A percentile compares a stretch with the other conserved stretches of the same genome.
Evolutionary conservation across 2,888 invertebrate genomes (phyloP).

Genomic region (Trissolcus japonicus): DNA sequence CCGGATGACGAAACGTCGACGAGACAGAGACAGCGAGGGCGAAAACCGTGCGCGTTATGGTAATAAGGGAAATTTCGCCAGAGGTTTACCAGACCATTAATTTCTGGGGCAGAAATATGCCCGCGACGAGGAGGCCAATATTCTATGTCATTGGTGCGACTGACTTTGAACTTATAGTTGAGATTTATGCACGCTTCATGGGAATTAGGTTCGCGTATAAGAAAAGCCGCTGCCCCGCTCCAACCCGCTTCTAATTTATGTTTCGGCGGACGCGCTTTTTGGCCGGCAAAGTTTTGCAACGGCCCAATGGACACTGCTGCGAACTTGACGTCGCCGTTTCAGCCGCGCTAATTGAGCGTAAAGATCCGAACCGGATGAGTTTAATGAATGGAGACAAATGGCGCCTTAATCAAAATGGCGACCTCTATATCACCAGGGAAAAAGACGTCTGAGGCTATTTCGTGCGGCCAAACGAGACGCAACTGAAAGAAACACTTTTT

Average conservation of each 20-base stretch:
- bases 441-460: no score
- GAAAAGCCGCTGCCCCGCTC: no score
- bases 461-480: no score
- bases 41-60: constrained; percentile 32
- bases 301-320: constrained; percentile 8
- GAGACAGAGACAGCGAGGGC: constrained; percentile 10
- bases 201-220: constrained; percentile 46
- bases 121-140: constrained; percentile 36
- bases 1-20: constrained; percentile 43
- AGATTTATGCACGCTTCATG: constrained; percentile 46
- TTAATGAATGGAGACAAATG: no score
- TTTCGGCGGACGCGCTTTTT: constrained; percentile 35
- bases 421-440: no score
- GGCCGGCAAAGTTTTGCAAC: constrained; percentile 10
- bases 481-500: no score
- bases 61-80: constrained; percentile 51
- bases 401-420: no score
- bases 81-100: constrained; percentile 50
- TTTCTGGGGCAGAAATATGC: constrained; percentile 49
- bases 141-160: constrained; percentile 46
- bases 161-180: constrained; percentile 45
- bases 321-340: neutral
- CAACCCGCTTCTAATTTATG: constrained; percentile 37
- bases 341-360: no score
- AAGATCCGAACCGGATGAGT: no score